Conservation (phyloP, 2,113 vertebrate genomes). For the Bos indicus region DNA sequence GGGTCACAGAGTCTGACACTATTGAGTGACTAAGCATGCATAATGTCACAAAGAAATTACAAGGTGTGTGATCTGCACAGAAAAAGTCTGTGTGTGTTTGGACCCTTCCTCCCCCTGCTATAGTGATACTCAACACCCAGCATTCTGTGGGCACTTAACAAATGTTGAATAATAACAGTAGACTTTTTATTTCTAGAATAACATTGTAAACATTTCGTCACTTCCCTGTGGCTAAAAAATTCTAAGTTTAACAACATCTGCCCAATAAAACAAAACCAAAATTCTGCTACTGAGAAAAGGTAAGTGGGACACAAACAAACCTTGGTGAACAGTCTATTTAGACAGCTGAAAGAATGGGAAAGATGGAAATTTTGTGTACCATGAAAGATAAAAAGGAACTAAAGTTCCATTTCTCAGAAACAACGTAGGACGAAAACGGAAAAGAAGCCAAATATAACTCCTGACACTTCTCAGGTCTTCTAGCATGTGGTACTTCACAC, state of each 20-base stretch:
- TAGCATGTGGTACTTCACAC: background rate
- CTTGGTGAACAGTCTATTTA: conserved; percentile 40
- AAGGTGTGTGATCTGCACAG: background rate
- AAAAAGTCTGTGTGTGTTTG: background rate
- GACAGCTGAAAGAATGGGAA: conserved; percentile 25
- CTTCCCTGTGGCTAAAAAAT: conserved; percentile 47
- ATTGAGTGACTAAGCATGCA: background rate
- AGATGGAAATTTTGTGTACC: background rate
- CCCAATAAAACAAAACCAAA: conserved; percentile 49
- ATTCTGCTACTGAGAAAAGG: conserved; percentile 52
- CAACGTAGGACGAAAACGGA: conserved; percentile 18
- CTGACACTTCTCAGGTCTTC: conserved; percentile 22
- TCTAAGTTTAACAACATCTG: conserved; percentile 59
- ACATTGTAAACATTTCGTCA: conserved; percentile 49
- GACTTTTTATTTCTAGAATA: conserved; percentile 53
- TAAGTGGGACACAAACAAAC: conserved; percentile 42
- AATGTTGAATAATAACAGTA: conserved; percentile 42
- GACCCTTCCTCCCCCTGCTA: background rate
- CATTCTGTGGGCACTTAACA: conserved; percentile 3
- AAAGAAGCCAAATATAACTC: conserved; percentile 38
- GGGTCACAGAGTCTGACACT: background rate
- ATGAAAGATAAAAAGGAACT: conserved; percentile 29
- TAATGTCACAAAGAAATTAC: background rate
- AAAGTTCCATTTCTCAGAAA: conserved; percentile 26
- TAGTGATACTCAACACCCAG: background rate